These are phyloP conservation scores for Cyprinodon tularosa DNA, from an alignment of 2,113 vertebrate species.

Conservation along the genomic window DNA sequence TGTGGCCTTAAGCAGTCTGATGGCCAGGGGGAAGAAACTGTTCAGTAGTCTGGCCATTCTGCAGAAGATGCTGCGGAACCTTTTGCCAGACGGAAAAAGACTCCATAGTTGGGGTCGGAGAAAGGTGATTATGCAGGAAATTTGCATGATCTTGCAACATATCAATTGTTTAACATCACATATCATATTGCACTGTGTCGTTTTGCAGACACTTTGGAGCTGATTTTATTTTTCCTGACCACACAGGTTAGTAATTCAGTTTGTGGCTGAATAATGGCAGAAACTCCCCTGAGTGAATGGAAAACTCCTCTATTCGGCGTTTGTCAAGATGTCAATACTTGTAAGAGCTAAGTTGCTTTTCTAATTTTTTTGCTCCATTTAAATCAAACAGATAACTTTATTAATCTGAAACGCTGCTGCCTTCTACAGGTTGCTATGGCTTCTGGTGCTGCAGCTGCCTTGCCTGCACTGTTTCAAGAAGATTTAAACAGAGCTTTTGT, in stretches of 20 bases:
- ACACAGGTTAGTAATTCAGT: neutral
- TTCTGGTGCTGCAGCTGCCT: constrained; percentile 18
- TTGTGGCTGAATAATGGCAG: neutral
- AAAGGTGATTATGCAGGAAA: too few relatives aligned
- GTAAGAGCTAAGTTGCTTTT: neutral
- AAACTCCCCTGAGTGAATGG: neutral
- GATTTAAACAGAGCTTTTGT: constrained; percentile 14
- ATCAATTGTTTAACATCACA: neutral
- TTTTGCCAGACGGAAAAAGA: too few relatives aligned
- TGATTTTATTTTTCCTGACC: neutral
- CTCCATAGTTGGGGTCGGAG: too few relatives aligned
- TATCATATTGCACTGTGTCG: neutral
- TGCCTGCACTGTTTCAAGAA: constrained; percentile 10
- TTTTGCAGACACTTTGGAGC: neutral
- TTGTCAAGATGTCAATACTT: constrained; percentile 8
- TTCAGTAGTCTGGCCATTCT: too few relatives aligned
- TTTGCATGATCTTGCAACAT: neutral
- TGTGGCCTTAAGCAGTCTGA: too few relatives aligned
- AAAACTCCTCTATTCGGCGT: accelerated
- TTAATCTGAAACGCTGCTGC: accelerated
- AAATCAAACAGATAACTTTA: neutral
- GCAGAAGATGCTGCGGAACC: too few relatives aligned
- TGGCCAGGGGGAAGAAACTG: too few relatives aligned
- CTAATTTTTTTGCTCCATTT: neutral
- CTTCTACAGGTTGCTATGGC: constrained; percentile 19